These are phyloP conservation scores for Clarias batrachus DNA, from an alignment of 2,113 vertebrate species.

Conservation along the genomic window DNA sequence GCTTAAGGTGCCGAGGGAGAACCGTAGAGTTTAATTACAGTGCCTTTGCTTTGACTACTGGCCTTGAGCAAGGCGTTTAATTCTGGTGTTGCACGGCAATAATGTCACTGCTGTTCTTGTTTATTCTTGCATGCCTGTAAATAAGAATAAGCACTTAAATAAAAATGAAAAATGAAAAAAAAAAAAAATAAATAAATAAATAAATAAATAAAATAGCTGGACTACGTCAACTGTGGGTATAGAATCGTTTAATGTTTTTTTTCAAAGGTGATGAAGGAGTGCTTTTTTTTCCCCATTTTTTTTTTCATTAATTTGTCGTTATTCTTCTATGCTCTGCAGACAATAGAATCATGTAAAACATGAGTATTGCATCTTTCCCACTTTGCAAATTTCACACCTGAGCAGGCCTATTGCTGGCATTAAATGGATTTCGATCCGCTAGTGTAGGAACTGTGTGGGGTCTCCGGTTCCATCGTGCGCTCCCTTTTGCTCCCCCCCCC, in stretches of 20 bases:
- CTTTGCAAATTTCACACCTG: constrained; percentile 29
- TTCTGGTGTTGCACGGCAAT: not conserved
- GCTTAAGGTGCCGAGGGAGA: not conserved
- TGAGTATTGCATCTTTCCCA: constrained; percentile 13
- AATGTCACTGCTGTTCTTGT: not conserved
- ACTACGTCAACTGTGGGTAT: constrained; percentile 17
- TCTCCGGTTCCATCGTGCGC: not conserved
- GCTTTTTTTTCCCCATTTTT: not conserved
- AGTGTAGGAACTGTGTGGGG: not conserved
- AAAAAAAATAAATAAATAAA: no score
- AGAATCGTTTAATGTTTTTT: constrained; percentile 19
- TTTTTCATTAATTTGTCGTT: constrained; percentile 32
- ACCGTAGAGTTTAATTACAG: constrained; percentile 15
- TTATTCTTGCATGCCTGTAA: constrained; percentile 19
- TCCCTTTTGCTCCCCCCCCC: not conserved
- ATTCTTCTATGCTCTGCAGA: constrained; percentile 3
- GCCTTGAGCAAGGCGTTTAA: not conserved
- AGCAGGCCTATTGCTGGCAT: constrained; percentile 10
- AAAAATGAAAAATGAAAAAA: not conserved
- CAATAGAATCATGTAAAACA: constrained; percentile 30
- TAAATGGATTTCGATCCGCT: constrained; percentile 51
- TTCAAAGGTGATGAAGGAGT: constrained; percentile 6
- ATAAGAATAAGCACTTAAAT: constrained; percentile 10
- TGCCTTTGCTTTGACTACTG: constrained; percentile 4
- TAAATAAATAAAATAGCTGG: not conserved